These are phyloP conservation scores for Hirtodrosophila trivittata DNA, from an alignment of 2,888 invertebrate species.

Conservation along the genomic window DNA sequence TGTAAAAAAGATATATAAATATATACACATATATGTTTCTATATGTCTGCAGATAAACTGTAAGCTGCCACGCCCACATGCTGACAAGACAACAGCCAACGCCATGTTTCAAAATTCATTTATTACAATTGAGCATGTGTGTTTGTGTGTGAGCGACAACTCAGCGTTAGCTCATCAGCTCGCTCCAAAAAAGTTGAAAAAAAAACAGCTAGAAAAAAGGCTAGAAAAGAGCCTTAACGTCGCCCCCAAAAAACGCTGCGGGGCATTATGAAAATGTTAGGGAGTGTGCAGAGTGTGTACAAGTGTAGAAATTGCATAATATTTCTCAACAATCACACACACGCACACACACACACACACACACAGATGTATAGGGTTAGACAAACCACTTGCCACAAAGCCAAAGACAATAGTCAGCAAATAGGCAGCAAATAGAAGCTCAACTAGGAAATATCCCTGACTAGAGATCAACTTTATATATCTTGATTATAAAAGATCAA, in stretches of 20 bases:
- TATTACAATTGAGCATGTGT: constrained; percentile 56
- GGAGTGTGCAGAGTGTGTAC: constrained; percentile 12
- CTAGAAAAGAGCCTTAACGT: constrained; percentile 33
- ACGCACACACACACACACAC: constrained; percentile 13
- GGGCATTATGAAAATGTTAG: constrained; percentile 51
- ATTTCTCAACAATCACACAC: constrained; percentile 48
- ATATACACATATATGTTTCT: constrained; percentile 5
- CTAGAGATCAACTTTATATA: too few relatives aligned
- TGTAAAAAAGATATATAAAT: constrained; percentile 19
- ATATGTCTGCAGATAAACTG: constrained; percentile 11
- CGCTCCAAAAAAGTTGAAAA: constrained; percentile 15
- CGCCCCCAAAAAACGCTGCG: constrained; percentile 52
- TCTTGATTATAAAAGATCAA: accelerated
- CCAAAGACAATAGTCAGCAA: constrained; percentile 26
- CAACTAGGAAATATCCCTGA: constrained; percentile 6
- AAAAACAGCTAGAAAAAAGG: constrained; percentile 16
- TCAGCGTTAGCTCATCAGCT: constrained; percentile 58
- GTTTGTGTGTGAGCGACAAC: constrained; percentile 13
- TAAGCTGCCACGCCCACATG: constrained; percentile 61
- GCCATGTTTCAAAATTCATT: constrained; percentile 71
- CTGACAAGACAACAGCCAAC: constrained; percentile 55
- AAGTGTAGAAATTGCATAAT: constrained; percentile 72
- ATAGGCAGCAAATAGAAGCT: accelerated
- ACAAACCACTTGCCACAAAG: constrained; percentile 34
- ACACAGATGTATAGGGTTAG: constrained; percentile 50